These are phyloP conservation scores for Ditula angustiorana DNA, from an alignment of 2,888 invertebrate species.

Conservation along the genomic window DNA sequence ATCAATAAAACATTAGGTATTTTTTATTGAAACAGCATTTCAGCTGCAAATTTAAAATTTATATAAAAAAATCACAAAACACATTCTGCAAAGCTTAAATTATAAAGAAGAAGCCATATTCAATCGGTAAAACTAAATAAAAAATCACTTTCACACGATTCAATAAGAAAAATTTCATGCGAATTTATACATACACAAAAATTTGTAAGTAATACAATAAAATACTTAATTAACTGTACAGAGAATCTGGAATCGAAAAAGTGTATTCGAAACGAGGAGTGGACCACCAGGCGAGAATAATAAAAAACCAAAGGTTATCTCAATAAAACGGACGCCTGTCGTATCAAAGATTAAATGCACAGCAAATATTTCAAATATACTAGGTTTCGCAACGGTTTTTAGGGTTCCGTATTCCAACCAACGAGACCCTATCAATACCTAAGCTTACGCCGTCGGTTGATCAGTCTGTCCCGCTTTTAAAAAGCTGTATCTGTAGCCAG, in stretches of 20 bases:
- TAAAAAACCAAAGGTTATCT: neutral
- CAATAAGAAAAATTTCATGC: constrained; percentile 53
- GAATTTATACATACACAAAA: constrained; percentile 47
- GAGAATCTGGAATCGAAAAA: constrained; percentile 25
- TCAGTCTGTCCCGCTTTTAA: too few relatives aligned
- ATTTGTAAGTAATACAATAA: constrained; percentile 39
- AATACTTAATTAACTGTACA: constrained; percentile 43
- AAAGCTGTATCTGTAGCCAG: too few relatives aligned
- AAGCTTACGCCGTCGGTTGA: too few relatives aligned
- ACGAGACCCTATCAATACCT: too few relatives aligned
- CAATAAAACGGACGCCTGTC: too few relatives aligned
- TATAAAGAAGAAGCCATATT: constrained; percentile 74
- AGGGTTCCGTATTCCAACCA: too few relatives aligned
- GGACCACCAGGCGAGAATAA: constrained; percentile 1
- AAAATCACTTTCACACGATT: constrained; percentile 36
- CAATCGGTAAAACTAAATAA: constrained; percentile 12
- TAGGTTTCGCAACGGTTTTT: too few relatives aligned
- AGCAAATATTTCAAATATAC: too few relatives aligned
- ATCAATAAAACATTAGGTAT: constrained; percentile 52
- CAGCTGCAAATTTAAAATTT: constrained; percentile 19
- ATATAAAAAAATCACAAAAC: constrained; percentile 31
- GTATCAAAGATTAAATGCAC: too few relatives aligned
- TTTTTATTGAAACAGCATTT: constrained; percentile 13
- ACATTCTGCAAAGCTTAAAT: constrained; percentile 78
- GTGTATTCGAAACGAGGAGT: neutral